phyloP scores from a whole-genome alignment of 2,113 vertebrate genomes.

The Lethenteron camtschaticum region DNA sequence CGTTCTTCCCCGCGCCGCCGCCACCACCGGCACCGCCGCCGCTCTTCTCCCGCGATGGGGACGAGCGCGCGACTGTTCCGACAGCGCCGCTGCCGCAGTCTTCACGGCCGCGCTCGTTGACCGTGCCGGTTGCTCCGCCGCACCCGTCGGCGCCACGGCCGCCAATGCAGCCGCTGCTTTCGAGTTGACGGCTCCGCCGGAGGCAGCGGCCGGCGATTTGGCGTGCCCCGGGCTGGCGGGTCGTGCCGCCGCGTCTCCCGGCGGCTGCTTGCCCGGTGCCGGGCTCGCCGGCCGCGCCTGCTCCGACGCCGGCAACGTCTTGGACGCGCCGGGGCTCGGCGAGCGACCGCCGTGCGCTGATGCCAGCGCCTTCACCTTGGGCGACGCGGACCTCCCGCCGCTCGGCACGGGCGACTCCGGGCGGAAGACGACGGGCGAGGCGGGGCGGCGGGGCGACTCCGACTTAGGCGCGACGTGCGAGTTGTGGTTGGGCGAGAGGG shows the following conservation, averaged over 20 bases:
- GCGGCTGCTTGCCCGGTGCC: neutral
- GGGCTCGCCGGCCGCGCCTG: slow-evolving; percentile 1
- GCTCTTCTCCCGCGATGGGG: slow-evolving; percentile 59
- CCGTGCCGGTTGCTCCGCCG: no score
- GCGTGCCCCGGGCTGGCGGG: neutral
- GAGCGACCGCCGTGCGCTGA: slow-evolving; percentile 12
- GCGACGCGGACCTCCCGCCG: slow-evolving; percentile 51
- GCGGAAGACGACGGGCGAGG: slow-evolving; percentile 18
- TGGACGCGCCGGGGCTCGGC: slow-evolving; percentile 45
- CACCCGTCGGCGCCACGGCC: no score
- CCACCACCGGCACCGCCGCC: slow-evolving; percentile 11
- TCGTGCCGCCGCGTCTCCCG: neutral
- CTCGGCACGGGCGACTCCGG: slow-evolving; percentile 73
- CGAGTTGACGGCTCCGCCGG: no score
- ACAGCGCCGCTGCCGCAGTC: no score
- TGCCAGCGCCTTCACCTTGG: slow-evolving; percentile 56
- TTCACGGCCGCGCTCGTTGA: no score
- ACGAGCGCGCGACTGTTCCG: slow-evolving; percentile 33
- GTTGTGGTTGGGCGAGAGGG: slow-evolving; percentile 89
- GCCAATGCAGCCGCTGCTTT: no score
- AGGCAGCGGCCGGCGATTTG: neutral
- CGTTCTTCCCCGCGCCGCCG: slow-evolving; percentile 35
- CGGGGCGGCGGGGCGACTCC: neutral
- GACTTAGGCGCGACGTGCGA: slow-evolving; percentile 18
- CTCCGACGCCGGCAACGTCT: slow-evolving; percentile 9